Base-by-base conservation (phyloP, 2,888 invertebrate genomes). In the Fragum fragum region DNA sequence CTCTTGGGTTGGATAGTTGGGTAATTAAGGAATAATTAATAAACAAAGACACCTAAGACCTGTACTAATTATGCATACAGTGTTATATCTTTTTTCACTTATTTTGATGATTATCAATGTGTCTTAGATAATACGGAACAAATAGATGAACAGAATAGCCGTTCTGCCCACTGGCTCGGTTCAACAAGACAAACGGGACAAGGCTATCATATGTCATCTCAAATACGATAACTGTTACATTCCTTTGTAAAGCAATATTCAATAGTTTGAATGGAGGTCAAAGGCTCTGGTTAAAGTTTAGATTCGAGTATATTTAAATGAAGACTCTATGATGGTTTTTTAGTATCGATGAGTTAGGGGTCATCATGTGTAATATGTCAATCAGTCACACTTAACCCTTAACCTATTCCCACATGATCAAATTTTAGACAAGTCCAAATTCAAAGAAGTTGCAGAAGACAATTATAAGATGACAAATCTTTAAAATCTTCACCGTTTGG, bases 101-200 rank as follows among this genome's bases (percentile, higher is more conserved):
- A 39, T 61, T 32, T n/a, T 23, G 63, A 69, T 68, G 79, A 70
- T 82, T 53, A 82, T 76, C 76, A 76, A 63, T 70, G 68, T 68
- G 16, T 74, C 73, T 76, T 66, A 79, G 79, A 79, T 79, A 74
- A 77, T 59, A 71, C n/a, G 63, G 71, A 76, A 73, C 76, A 74
- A 76, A 57, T 57, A 29, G 52, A 71, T 70, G 77, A 79, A 79
- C 72, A 57, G 57, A 63, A 61, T 79, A 79, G 70, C 76, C 47
- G 83, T 83, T 83, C 76, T 77, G 72, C 83, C 57, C 74, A 76
- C 66, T 83, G 72, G 79, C 57, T 83, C 72, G 76, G 79, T 83
- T 77, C 79, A 47, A 76, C 74, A 71, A 68, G 23, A 28, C 57
- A 66, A 57, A 47, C 21, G 72, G 76, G 63, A 77, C 79, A 79